phyloP scores from a whole-genome alignment of 2,888 invertebrate genomes.

The Hipparchia sbordonii region DNA sequence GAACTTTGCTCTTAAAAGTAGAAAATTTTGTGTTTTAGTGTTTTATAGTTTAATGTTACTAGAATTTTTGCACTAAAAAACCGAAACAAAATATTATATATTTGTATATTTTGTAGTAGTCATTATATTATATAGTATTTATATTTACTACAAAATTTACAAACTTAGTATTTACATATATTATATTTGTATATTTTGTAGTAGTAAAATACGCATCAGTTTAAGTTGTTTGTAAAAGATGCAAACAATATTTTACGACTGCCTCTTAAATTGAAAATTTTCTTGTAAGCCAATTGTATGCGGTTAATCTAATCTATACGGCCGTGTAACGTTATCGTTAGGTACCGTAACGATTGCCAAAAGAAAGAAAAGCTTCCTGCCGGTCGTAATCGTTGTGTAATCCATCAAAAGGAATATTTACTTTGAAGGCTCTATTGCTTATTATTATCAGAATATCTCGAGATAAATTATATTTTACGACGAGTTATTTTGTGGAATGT shows the following conservation, averaged over 20 bases:
- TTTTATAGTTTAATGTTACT: too few species aligned
- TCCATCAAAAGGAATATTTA: constrained; percentile 63
- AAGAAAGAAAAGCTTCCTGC: constrained; percentile 81
- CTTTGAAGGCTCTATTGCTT: constrained; percentile 21
- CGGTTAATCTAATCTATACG: constrained; percentile 76
- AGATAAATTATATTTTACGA: constrained; percentile 11
- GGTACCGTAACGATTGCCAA: constrained; percentile 71
- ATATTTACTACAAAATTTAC: too few species aligned
- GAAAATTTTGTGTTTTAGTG: too few species aligned
- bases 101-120: too few species aligned
- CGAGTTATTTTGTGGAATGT: not conserved
- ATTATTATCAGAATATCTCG: constrained; percentile 1
- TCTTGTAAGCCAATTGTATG: constrained; percentile 77
- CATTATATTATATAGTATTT: too few species aligned
- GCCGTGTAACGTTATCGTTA: constrained; percentile 69
- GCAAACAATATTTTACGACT: constrained; percentile 40
- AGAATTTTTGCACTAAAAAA: too few species aligned
- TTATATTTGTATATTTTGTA: too few species aligned
- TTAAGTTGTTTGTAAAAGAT: not conserved
- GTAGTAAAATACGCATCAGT: too few species aligned
- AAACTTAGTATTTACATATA: too few species aligned
- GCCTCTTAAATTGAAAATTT: constrained; percentile 68
- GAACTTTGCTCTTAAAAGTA: too few species aligned
- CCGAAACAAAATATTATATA: not conserved
- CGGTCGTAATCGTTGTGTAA: constrained; percentile 73